Evolutionary conservation across 2,888 invertebrate genomes (phyloP).

Genomic region (Teinopalpus imperialis): DNA sequence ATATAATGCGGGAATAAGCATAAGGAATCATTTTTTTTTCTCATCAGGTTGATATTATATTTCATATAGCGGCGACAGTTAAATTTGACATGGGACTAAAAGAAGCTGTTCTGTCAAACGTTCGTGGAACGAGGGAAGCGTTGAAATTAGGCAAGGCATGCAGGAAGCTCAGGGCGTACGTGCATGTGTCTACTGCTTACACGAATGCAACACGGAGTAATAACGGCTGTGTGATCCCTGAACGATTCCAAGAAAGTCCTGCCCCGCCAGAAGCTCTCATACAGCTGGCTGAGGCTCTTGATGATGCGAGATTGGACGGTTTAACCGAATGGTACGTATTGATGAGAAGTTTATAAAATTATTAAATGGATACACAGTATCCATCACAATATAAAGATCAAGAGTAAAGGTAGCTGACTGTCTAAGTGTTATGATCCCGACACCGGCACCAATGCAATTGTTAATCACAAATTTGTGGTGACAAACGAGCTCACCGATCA

Average conservation of each 20-base stretch:
- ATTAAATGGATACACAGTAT: too few relatives aligned
- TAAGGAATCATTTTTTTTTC: too few relatives aligned
- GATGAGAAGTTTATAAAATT: too few relatives aligned
- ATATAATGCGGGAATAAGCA: too few relatives aligned
- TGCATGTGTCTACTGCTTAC: slow-evolving; percentile 45
- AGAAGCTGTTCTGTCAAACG: slow-evolving; percentile 4
- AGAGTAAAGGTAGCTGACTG: too few relatives aligned
- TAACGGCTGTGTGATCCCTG: slow-evolving; percentile 26
- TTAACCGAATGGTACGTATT: slow-evolving; percentile 1
- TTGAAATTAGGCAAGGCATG: slow-evolving; percentile 5
- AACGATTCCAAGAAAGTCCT: slow-evolving; percentile 37
- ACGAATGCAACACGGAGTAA: slow-evolving; percentile 63
- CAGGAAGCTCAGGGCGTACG: slow-evolving; percentile 11
- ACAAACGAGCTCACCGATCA: too few relatives aligned
- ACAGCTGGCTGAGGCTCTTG: slow-evolving; percentile 36
- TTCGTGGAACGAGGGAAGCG: slow-evolving; percentile 1
- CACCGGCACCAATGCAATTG: too few relatives aligned
- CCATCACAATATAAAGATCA: too few relatives aligned
- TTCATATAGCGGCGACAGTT: slow-evolving; percentile 62
- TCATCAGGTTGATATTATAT: slow-evolving; percentile 50
- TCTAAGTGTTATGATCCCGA: too few relatives aligned
- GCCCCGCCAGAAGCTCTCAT: slow-evolving; percentile 36
- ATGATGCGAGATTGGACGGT: slow-evolving; percentile 13
- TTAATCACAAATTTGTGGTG: too few relatives aligned
- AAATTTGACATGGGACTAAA: slow-evolving; percentile 88